Evolutionary conservation across 1,140 invertebrate genomes (phyloP), one percentile per base, ranked within the genome.

Genomic region (Drosophila watanabei): DNA sequence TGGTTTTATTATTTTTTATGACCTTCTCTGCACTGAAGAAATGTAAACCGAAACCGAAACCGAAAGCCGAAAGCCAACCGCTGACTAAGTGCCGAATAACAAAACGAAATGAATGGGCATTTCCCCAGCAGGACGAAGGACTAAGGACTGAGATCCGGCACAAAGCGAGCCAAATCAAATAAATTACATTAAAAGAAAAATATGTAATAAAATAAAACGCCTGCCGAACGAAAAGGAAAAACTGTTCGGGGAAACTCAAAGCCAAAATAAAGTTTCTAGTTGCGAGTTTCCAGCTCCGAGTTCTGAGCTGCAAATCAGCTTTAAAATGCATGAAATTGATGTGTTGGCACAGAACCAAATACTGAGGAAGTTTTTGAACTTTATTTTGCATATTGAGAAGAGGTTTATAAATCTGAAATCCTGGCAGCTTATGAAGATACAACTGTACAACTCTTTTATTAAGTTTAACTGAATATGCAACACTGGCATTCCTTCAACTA

Each of bases 151-250:
- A 4, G 11, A n/a, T 24, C 33, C 0, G 54, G 45, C 28, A 33
- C 46, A 70, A 64, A 58, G 60, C 61, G 60, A 82, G 62, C 68
- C 79, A 79, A 83, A 83, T 83, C 75, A 82, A 84, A 84, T 84
- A 84, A 82, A 84, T 84, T 79, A 84, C 64, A 82, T 84, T 82
- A 82, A 82, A 76, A 66, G 71, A 83, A 83, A 83, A 72, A 83
- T 79, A 82, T 84, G 70, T 79, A 84, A 84, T 82, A 83, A 82
- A 82, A 79, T 82, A 76, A 77, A 82, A 82, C 76, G 80, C 72
- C 66, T 62, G 39, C 61, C 64, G 43, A 59, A 66, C 39, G 6
- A 4, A 43, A 41, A 16, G 59, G 32, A 20, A 62, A 51, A 37
- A 9, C 10, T 35, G 5, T 11, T 30, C 11, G 60, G 37, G 20